Conservation (phyloP, 2,113 vertebrate genomes). For the Colossoma macropomum region DNA sequence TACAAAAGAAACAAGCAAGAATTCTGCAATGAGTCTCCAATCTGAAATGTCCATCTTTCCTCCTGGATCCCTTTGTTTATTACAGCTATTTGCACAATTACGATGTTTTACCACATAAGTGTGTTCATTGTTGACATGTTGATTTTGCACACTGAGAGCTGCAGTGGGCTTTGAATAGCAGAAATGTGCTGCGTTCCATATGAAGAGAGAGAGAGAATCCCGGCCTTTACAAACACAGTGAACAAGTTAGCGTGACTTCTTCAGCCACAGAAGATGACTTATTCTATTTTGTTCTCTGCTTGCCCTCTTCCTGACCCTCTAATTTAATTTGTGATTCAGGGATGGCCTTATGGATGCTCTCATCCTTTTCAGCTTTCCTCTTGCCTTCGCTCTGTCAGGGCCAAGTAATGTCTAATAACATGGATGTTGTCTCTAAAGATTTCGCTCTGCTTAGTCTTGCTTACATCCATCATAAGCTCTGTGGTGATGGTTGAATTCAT, state of each 20-base stretch:
- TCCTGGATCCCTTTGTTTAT: background rate
- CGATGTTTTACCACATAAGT: background rate
- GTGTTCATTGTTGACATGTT: constrained; percentile 18
- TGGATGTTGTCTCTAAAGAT: no score
- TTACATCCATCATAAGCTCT: no score
- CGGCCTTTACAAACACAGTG: no score
- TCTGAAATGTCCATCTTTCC: background rate
- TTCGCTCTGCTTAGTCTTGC: no score
- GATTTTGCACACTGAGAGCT: background rate
- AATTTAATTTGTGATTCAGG: background rate
- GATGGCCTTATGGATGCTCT: background rate
- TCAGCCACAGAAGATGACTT: background rate
- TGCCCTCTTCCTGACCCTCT: constrained; percentile 20
- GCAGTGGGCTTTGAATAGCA: background rate
- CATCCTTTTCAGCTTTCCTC: background rate
- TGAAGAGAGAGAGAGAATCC: no score
- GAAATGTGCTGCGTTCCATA: background rate
- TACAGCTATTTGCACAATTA: background rate
- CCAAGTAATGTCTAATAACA: no score
- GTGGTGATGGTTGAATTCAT: no score
- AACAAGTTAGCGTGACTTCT: background rate
- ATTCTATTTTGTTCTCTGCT: background rate
- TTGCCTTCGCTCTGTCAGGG: background rate
- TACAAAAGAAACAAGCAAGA: no score
- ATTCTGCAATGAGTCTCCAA: no score